Evolutionary conservation across 2,797 vertebrate genomes (phyloP).

Genomic region (Malacoraja senta): DNA sequence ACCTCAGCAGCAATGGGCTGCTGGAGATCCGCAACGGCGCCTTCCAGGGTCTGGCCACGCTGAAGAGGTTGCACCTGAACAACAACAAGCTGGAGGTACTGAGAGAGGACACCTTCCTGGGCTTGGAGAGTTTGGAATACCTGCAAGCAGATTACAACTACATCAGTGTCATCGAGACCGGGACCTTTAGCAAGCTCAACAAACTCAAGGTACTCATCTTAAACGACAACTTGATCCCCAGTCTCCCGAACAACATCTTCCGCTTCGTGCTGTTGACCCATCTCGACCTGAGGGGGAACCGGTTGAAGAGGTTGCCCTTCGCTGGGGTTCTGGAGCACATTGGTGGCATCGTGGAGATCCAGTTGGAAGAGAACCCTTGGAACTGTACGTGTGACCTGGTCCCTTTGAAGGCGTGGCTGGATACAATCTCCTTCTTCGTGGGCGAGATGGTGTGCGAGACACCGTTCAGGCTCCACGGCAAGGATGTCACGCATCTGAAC

Average conservation of each 20-base stretch:
- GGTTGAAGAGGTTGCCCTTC: conserved; percentile 87
- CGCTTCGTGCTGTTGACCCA: conserved; percentile 94
- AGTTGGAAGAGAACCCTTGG: conserved; percentile 96
- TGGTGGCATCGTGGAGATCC: conserved; percentile 96
- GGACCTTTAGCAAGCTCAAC: conserved; percentile 88
- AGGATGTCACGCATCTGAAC: conserved; percentile 90
- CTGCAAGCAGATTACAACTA: conserved; percentile 97
- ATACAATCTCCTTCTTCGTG: conserved; percentile 91
- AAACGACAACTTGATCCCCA: conserved; percentile 90
- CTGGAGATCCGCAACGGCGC: conserved; percentile 84
- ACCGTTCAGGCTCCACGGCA: conserved; percentile 87
- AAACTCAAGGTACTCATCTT: conserved; percentile 95
- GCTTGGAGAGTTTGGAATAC: conserved; percentile 91
- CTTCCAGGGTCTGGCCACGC: conserved; percentile 80
- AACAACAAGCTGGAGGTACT: conserved; percentile 93
- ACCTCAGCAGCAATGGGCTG: conserved; percentile 92
- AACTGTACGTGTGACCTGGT: conserved; percentile 95
- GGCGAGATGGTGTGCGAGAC: conserved; percentile 96
- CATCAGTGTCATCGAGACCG: conserved; percentile 83
- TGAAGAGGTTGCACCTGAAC: conserved; percentile 90
- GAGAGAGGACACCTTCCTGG: conserved; percentile 84
- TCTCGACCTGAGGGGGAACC: conserved; percentile 89
- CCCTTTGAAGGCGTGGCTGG: conserved; percentile 90
- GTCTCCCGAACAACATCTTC: conserved; percentile 90
- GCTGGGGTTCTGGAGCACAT: conserved; percentile 93